phyloP scores from a whole-genome alignment of 2,888 invertebrate genomes.

The Automeris io region DNA sequence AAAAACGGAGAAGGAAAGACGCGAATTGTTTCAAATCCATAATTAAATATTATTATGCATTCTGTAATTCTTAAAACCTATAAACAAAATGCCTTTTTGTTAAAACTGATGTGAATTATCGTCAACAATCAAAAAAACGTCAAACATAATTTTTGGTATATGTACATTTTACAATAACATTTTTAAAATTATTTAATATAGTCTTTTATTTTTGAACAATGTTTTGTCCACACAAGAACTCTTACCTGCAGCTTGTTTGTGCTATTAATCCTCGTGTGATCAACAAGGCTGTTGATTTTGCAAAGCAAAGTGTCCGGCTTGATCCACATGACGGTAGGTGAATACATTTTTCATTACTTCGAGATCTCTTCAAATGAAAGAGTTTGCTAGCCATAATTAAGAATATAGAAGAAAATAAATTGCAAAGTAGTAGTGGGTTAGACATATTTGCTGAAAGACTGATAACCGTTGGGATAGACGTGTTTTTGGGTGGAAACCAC shows the following conservation, averaged over 20 bases:
- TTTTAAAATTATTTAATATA: constrained; percentile 10
- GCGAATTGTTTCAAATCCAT: too few species aligned
- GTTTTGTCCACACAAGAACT: constrained; percentile 51
- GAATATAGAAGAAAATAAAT: too few species aligned
- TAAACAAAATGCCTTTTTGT: neutral
- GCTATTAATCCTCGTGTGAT: constrained; percentile 55
- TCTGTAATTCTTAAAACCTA: too few species aligned
- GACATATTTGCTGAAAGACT: too few species aligned
- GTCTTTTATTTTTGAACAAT: constrained; percentile 3
- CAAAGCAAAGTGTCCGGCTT: constrained; percentile 37
- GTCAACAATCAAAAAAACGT: neutral
- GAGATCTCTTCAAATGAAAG: neutral
- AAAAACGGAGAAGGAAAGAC: too few species aligned
- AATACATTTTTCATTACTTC: neutral
- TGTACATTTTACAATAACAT: constrained; percentile 9
- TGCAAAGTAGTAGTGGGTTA: too few species aligned
- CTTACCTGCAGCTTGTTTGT: constrained; percentile 57
- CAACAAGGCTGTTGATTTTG: constrained; percentile 55
- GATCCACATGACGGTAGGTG: constrained; percentile 45
- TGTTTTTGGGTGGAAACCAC: too few species aligned
- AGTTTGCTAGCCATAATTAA: too few species aligned
- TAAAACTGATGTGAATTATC: neutral
- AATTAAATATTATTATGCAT: too few species aligned
- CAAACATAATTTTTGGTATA: constrained; percentile 1
- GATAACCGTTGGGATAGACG: too few species aligned